Conservation (phyloP, 53 echinoderm and acorn worm genomes). For the Stichopus horrens region DNA sequence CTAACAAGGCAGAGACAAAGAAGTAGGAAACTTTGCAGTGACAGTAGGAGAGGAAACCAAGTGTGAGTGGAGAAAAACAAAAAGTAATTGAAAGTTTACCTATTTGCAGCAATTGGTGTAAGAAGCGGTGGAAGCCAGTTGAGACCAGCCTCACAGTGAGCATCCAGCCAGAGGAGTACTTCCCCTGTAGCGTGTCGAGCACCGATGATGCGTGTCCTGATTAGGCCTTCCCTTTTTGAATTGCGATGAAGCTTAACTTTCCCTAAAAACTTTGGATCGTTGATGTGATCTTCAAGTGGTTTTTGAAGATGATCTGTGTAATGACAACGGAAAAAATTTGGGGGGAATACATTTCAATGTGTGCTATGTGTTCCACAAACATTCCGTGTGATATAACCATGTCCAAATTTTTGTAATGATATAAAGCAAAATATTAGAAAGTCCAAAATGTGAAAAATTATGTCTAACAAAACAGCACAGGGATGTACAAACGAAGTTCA, state of each 20-base stretch:
- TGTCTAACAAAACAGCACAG: too few relatives aligned
- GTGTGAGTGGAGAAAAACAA: not conserved
- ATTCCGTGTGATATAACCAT: too few relatives aligned
- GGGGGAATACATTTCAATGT: too few relatives aligned
- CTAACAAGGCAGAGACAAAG: too few relatives aligned
- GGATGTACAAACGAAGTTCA: too few relatives aligned
- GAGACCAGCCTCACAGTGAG: slow-evolving; percentile 91
- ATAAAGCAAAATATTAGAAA: too few relatives aligned
- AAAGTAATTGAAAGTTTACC: slow-evolving; percentile 53
- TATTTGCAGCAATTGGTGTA: slow-evolving; percentile 89
- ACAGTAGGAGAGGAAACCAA: too few relatives aligned
- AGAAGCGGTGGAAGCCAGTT: slow-evolving; percentile 96
- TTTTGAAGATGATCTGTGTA: slow-evolving; percentile 73
- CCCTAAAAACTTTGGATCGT: slow-evolving; percentile 58
- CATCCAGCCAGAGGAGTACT: slow-evolving; percentile 92
- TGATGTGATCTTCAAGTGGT: slow-evolving; percentile 73
- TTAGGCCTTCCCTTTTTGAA: slow-evolving; percentile 74
- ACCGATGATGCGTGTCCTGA: slow-evolving; percentile 87
- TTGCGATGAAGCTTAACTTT: slow-evolving; percentile 78
- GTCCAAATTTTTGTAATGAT: too few relatives aligned
- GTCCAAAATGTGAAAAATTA: too few relatives aligned
- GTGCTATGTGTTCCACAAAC: too few relatives aligned
- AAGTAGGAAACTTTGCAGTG: too few relatives aligned
- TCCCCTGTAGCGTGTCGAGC: slow-evolving; percentile 82
- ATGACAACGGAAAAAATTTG: too few relatives aligned